These are phyloP conservation scores for Thymelicus sylvestris DNA, from an alignment of 2,888 invertebrate genomes.

Conservation along the genomic window DNA sequence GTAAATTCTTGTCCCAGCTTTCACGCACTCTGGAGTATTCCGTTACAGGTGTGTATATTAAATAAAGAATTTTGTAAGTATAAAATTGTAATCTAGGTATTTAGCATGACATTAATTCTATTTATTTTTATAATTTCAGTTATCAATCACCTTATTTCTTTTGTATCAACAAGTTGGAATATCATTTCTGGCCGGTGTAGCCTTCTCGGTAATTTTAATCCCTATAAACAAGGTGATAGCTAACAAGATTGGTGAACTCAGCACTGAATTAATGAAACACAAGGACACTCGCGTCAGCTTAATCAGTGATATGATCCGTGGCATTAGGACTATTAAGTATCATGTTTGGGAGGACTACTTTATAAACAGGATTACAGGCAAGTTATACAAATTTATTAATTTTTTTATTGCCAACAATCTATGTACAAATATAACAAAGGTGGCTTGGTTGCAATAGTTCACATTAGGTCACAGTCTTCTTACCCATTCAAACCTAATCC, in stretches of 20 bases:
- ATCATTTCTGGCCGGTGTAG: constrained; percentile 95
- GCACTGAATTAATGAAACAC: constrained; percentile 93
- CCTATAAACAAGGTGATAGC: constrained; percentile 97
- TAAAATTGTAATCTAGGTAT: too few species aligned
- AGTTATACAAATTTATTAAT: background rate
- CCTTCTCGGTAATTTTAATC: constrained; percentile 93
- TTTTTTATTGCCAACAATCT: too few species aligned
- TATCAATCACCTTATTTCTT: constrained; percentile 91
- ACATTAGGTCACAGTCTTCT: too few species aligned
- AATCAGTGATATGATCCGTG: constrained; percentile 93
- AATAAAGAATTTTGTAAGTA: too few species aligned
- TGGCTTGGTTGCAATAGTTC: too few species aligned
- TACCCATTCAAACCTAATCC: too few species aligned
- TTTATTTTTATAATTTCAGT: constrained; percentile 69
- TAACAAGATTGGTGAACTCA: constrained; percentile 93
- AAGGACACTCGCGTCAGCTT: constrained; percentile 96
- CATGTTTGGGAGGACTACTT: constrained; percentile 98
- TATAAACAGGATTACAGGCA: constrained; percentile 87
- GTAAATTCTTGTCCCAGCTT: constrained; percentile 98
- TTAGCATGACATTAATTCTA: background rate
- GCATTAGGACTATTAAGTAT: constrained; percentile 95
- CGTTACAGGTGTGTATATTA: constrained; percentile 88
- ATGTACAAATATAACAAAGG: too few species aligned
- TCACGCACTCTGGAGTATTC: constrained; percentile 98
- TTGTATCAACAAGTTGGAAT: constrained; percentile 95